These are phyloP conservation scores for Rhabdomys dilectus DNA, from an alignment of 2,113 vertebrate genomes.

Conservation along the genomic window DNA sequence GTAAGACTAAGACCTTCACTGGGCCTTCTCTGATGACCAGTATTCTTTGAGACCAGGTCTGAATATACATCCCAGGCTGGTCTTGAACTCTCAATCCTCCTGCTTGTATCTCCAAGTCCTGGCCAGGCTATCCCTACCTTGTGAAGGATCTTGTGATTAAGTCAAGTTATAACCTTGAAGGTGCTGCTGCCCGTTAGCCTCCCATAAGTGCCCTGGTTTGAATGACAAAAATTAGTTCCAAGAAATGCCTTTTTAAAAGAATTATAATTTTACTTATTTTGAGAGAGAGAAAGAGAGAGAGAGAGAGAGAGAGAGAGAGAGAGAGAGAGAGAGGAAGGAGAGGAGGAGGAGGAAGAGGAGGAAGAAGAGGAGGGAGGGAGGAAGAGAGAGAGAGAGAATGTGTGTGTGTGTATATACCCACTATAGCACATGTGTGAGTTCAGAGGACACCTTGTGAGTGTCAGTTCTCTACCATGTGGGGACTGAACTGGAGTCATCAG, in stretches of 20 bases:
- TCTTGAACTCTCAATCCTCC: neutral
- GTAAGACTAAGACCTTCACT: neutral
- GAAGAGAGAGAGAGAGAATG: no score
- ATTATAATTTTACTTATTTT: neutral
- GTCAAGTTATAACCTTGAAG: neutral
- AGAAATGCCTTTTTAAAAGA: neutral
- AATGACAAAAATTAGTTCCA: conserved; percentile 6
- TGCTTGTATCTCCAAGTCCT: neutral
- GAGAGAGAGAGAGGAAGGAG: no score
- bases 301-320: no score
- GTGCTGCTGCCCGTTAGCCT: neutral
- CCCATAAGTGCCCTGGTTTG: neutral
- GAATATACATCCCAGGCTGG: neutral
- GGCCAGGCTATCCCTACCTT: neutral
- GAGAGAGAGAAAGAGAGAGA: no score
- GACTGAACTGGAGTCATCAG: no score
- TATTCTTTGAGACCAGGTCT: neutral
- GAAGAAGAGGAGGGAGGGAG: no score
- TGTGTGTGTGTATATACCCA: neutral
- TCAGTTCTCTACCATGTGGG: neutral
- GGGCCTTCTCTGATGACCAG: neutral
- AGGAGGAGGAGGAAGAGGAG: no score
- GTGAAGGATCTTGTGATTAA: neutral
- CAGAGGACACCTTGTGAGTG: no score
- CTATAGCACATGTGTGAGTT: neutral